Conservation (phyloP, 2,888 invertebrate genomes). For the Mesorhabditis belari region DNA sequence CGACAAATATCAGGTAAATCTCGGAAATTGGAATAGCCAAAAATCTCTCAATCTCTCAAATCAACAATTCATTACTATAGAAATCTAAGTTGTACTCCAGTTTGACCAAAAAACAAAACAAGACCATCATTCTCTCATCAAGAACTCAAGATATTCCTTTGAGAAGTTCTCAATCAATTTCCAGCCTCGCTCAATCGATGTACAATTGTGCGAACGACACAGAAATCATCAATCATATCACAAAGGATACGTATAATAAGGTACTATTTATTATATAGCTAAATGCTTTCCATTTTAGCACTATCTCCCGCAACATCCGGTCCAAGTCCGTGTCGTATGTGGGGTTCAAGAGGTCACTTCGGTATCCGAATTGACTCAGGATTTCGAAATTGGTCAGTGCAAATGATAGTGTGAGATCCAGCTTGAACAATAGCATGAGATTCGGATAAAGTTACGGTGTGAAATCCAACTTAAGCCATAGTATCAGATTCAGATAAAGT, state of each 20-base stretch:
- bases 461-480: background rate
- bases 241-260: slow-evolving; percentile 49
- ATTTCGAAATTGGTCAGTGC: slow-evolving; percentile 49
- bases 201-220: slow-evolving; percentile 50
- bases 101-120: too few relatives aligned
- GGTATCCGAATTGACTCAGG: slow-evolving; percentile 51
- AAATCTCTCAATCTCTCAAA: too few relatives aligned
- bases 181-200: slow-evolving; percentile 6
- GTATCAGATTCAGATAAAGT: background rate
- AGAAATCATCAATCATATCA: slow-evolving; percentile 45
- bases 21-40: background rate
- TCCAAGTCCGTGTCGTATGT: slow-evolving; percentile 49
- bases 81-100: too few relatives aligned
- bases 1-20: slow-evolving; percentile 1
- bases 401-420: background rate
- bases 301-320: slow-evolving; percentile 51
- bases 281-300: slow-evolving; percentile 25
- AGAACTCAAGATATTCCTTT: too few relatives aligned
- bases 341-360: slow-evolving; percentile 53
- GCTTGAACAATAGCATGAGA: background rate
- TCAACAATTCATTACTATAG: too few relatives aligned
- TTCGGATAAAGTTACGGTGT: background rate
- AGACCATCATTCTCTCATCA: too few relatives aligned
- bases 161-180: too few relatives aligned
- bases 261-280: slow-evolving; percentile 6